Conservation (phyloP, 1,140 invertebrate genomes). For the Eumaeus atala region DNA sequence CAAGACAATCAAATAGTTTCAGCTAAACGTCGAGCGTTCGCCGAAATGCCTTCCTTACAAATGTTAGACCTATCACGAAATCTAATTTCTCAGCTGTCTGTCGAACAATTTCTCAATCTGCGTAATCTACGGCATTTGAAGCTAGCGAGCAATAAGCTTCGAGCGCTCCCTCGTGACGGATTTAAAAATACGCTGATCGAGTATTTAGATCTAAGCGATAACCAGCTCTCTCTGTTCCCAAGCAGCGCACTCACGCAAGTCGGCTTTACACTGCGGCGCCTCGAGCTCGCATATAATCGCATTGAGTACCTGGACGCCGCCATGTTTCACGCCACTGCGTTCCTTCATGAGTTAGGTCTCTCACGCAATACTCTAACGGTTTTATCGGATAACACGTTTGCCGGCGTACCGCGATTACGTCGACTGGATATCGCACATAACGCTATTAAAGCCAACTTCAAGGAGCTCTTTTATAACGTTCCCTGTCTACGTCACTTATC, state of each 20-base stretch:
- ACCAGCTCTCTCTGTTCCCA: constrained; percentile 82
- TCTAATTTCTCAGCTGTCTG: constrained; percentile 78
- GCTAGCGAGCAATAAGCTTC: constrained; percentile 81
- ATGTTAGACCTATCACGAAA: constrained; percentile 43
- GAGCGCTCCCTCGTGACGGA: constrained; percentile 82
- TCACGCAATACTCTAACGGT: constrained; percentile 85
- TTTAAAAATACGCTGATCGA: constrained; percentile 85
- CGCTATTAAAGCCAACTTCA: constrained; percentile 83
- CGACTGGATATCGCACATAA: constrained; percentile 86
- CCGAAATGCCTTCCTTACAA: constrained; percentile 36
- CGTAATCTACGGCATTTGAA: constrained; percentile 82
- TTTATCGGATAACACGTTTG: constrained; percentile 89
- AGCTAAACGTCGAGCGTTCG: constrained; percentile 55
- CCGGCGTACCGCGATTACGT: constrained; percentile 82
- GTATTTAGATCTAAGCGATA: constrained; percentile 83
- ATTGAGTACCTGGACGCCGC: constrained; percentile 89
- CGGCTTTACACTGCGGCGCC: constrained; percentile 80
- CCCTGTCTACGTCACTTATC: constrained; percentile 82
- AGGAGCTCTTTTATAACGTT: constrained; percentile 88
- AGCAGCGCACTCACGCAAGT: constrained; percentile 80
- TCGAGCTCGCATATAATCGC: constrained; percentile 84
- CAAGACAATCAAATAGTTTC: constrained; percentile 81
- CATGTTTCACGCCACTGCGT: constrained; percentile 85
- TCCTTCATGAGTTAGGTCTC: constrained; percentile 82
- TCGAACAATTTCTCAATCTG: constrained; percentile 82